These are phyloP conservation scores for Xylocopa sonorina DNA, from an alignment of 1,140 invertebrate species.

Conservation along the genomic window DNA sequence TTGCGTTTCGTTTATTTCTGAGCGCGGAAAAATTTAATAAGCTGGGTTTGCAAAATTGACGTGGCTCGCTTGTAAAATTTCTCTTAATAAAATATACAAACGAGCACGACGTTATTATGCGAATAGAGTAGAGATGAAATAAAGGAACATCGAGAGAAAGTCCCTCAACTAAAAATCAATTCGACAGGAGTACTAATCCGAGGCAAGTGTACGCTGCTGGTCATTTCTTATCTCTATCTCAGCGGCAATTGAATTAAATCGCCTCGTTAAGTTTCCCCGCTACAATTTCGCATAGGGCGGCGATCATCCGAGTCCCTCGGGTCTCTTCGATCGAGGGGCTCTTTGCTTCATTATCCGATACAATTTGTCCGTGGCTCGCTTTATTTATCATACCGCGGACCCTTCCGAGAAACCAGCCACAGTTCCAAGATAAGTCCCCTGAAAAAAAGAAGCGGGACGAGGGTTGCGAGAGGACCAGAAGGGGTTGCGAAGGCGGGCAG, in stretches of 20 bases:
- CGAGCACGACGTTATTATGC: no score
- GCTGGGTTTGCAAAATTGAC: no score
- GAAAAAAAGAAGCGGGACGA: background rate
- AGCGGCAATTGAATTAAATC: slow-evolving; percentile 58
- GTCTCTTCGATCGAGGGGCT: background rate
- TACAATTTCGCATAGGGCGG: slow-evolving; percentile 30
- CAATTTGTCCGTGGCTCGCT: slow-evolving; percentile 64
- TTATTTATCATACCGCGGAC: slow-evolving; percentile 57
- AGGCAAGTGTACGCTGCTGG: background rate
- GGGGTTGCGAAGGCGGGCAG: slow-evolving; percentile 49
- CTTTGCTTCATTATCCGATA: slow-evolving; percentile 55
- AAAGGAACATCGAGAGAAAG: no score
- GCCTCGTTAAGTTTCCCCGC: slow-evolving; percentile 53
- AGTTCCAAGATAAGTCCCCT: slow-evolving; percentile 64
- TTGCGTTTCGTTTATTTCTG: no score
- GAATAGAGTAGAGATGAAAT: no score
- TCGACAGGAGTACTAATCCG: background rate
- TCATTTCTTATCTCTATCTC: slow-evolving; percentile 17
- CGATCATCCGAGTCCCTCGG: no score
- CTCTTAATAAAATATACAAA: no score
- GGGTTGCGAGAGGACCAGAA: background rate
- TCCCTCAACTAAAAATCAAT: background rate
- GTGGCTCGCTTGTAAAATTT: no score
- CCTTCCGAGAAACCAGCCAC: slow-evolving; percentile 50
- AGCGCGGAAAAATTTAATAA: no score